These are phyloP conservation scores for Dipodomys merriami DNA, from an alignment of 2,113 vertebrate species.

Conservation along the genomic window DNA sequence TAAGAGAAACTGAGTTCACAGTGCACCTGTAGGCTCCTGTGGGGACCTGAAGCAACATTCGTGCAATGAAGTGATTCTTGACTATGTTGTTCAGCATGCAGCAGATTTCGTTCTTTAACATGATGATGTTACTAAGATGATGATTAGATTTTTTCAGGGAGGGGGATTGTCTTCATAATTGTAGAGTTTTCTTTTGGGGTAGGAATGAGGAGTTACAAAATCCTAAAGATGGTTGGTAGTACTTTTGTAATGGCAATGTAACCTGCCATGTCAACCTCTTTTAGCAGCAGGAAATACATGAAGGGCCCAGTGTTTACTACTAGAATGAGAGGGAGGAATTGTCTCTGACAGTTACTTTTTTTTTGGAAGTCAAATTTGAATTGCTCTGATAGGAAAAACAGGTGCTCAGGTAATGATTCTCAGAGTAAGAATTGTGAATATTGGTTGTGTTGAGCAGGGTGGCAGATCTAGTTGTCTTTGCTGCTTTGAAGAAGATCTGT, in stretches of 20 bases:
- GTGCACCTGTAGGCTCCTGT: not conserved
- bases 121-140: not conserved
- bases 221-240: not conserved
- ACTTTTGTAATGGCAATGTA: not conserved
- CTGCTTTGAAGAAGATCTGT: conserved; percentile 17
- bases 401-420: not conserved
- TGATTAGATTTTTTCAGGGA: not conserved
- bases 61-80: not conserved
- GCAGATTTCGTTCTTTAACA: not conserved
- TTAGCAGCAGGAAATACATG: not conserved
- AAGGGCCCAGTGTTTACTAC: not conserved
- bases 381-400: not conserved
- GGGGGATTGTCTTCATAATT: not conserved
- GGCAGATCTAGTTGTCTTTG: not conserved
- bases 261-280: not conserved
- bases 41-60: not conserved
- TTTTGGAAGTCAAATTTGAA: conserved; percentile 20
- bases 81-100: not conserved
- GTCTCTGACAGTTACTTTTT: not conserved
- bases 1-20: not conserved
- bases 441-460: not conserved
- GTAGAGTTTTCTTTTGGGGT: conserved; percentile 17
- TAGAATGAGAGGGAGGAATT: not conserved
- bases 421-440: conserved; percentile 39
- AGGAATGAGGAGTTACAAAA: conserved; percentile 45